phyloP scores from a whole-genome alignment of 2,888 invertebrate genomes.

The Baccha elongata region DNA sequence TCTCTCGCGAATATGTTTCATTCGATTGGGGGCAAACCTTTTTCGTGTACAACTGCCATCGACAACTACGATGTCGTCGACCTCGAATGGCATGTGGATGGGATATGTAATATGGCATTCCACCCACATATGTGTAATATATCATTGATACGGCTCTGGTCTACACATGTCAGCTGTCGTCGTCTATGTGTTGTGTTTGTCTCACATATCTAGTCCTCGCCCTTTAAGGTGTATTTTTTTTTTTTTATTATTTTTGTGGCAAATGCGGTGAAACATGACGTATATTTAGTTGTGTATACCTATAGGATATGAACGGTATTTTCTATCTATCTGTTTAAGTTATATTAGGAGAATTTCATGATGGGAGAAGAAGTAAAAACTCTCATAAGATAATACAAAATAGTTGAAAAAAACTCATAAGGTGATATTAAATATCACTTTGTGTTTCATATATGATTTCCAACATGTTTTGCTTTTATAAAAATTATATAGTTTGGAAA shows the following conservation, averaged over 20 bases:
- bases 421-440: conserved; percentile 64
- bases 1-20: conserved; percentile 61
- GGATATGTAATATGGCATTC: conserved; percentile 52
- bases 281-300: not conserved
- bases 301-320: conserved; percentile 23
- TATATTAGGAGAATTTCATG: too few species aligned
- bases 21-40: conserved; percentile 68
- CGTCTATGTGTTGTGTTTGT: conserved; percentile 62
- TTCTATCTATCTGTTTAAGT: too few species aligned
- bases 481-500: conserved; percentile 41
- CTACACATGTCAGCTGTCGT: conserved; percentile 71
- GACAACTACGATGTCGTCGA: conserved; percentile 51
- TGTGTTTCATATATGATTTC: conserved; percentile 53
- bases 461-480: conserved; percentile 43
- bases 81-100: conserved; percentile 10
- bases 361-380: too few species aligned
- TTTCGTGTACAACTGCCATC: conserved; percentile 68
- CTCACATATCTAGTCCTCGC: conserved; percentile 46
- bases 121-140: conserved; percentile 69
- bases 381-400: not conserved
- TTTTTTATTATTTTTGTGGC: conserved; percentile 2
- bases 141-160: conserved; percentile 68
- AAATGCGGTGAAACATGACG: conserved; percentile 8
- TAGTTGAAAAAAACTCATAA: not conserved
- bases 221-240: conserved; percentile 25